Conservation (phyloP, 2,888 invertebrate species). For the Perithous albicinctus region DNA sequence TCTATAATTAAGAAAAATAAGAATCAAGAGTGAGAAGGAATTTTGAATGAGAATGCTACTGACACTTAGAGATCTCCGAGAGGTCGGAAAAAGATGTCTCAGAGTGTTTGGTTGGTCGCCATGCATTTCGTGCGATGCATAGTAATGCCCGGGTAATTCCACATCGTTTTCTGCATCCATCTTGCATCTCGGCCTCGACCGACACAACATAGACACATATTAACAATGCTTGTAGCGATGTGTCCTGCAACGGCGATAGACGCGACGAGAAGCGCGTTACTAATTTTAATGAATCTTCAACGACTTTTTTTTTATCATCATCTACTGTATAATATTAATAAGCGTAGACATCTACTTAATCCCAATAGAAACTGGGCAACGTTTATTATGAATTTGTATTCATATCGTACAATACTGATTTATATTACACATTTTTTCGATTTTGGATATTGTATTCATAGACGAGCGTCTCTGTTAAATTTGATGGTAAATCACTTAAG, state of each 20-base stretch:
- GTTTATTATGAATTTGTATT: background rate
- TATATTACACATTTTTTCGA: background rate
- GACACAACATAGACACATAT: constrained; percentile 1
- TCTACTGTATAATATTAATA: constrained; percentile 4
- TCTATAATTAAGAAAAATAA: background rate
- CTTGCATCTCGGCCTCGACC: constrained; percentile 14
- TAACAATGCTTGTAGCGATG: background rate
- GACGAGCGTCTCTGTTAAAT: too few species aligned
- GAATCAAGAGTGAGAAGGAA: background rate
- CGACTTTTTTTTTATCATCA: background rate
- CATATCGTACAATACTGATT: background rate
- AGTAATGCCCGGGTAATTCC: constrained; percentile 28
- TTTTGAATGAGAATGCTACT: constrained; percentile 6
- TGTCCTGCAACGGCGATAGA: constrained; percentile 19
- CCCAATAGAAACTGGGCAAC: too few species aligned
- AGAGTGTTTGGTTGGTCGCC: background rate
- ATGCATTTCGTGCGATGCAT: constrained; percentile 23
- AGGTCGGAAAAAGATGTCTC: background rate
- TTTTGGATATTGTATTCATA: background rate
- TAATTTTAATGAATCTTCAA: background rate
- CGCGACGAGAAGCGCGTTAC: constrained; percentile 8
- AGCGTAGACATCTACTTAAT: background rate
- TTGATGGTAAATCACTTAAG: background rate
- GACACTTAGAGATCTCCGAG: background rate
- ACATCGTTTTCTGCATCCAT: constrained; percentile 15